Conservation (phyloP, 2,888 invertebrate genomes). For the Pseudolycoriella hygida region DNA sequence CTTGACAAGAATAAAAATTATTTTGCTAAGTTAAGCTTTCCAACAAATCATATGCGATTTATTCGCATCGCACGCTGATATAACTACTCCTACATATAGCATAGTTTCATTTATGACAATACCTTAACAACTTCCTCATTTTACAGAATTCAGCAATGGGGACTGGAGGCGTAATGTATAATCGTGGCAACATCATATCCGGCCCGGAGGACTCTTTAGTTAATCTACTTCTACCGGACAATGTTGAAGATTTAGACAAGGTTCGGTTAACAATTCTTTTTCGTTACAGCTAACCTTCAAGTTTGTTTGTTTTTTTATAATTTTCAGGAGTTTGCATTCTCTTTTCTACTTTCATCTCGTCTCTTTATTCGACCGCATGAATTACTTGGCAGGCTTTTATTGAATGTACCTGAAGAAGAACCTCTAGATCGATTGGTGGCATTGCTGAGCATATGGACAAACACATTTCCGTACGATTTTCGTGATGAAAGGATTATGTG, state of each 20-base stretch:
- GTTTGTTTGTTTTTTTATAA: not conserved
- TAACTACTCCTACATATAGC: no score
- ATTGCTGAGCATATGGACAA: conserved; percentile 27
- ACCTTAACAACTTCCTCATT: no score
- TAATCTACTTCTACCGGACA: conserved; percentile 24
- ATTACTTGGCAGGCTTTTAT: conserved; percentile 25
- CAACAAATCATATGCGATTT: no score
- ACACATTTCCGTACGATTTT: conserved; percentile 29
- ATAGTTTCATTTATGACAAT: no score
- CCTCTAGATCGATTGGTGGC: conserved; percentile 26
- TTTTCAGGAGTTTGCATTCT: conserved; percentile 27
- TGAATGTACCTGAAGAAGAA: conserved; percentile 26
- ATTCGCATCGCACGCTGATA: no score
- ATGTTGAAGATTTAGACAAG: conserved; percentile 20
- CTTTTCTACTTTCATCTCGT: conserved; percentile 29
- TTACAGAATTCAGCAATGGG: conserved; percentile 25
- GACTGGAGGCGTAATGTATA: conserved; percentile 27
- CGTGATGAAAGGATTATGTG: conserved; percentile 30
- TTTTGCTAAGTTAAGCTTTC: no score
- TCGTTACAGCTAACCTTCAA: not conserved
- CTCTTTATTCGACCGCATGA: conserved; percentile 28
- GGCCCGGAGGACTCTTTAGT: conserved; percentile 26
- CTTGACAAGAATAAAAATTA: no score
- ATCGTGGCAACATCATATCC: conserved; percentile 27
- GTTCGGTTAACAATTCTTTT: conserved; percentile 4